Evolutionary conservation across 2,888 invertebrate species (phyloP).

Genomic region (Drosophila stalkeri): DNA sequence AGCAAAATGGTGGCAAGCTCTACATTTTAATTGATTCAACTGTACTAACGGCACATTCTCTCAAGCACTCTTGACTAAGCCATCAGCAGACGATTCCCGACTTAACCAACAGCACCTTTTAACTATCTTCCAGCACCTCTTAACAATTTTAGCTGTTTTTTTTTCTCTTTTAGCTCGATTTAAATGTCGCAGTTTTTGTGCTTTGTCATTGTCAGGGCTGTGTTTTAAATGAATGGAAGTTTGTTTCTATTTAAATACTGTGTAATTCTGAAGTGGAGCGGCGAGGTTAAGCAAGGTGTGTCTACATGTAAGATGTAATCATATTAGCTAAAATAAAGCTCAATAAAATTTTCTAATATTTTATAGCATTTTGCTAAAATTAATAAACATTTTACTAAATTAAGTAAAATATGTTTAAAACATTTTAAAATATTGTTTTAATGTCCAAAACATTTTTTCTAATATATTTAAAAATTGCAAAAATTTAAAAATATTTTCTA

Average conservation of each 20-base stretch:
- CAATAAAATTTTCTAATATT: neutral
- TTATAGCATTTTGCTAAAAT: neutral
- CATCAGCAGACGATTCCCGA: constrained; percentile 7
- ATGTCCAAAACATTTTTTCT: neutral
- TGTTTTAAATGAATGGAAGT: constrained; percentile 44
- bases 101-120: constrained; percentile 16
- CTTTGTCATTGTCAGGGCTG: constrained; percentile 65
- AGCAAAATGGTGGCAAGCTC: constrained; percentile 46
- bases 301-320: neutral
- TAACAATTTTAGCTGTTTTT: constrained; percentile 9
- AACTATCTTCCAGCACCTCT: constrained; percentile 32
- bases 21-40: constrained; percentile 74
- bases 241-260: constrained; percentile 22
- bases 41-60: constrained; percentile 72
- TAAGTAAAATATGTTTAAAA: no score
- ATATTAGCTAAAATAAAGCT: no score
- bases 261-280: neutral
- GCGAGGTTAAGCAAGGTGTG: neutral
- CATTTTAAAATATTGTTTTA: neutral
- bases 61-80: constrained; percentile 38
- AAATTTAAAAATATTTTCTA: neutral
- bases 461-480: neutral
- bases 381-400: no score
- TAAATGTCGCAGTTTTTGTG: constrained; percentile 67
- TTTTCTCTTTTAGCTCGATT: constrained; percentile 43